Percentiles rank a stretch among this genome's conserved stretches.
phyloP scores from a whole-genome alignment of 2,888 invertebrate species.

The Myopa testacea region DNA sequence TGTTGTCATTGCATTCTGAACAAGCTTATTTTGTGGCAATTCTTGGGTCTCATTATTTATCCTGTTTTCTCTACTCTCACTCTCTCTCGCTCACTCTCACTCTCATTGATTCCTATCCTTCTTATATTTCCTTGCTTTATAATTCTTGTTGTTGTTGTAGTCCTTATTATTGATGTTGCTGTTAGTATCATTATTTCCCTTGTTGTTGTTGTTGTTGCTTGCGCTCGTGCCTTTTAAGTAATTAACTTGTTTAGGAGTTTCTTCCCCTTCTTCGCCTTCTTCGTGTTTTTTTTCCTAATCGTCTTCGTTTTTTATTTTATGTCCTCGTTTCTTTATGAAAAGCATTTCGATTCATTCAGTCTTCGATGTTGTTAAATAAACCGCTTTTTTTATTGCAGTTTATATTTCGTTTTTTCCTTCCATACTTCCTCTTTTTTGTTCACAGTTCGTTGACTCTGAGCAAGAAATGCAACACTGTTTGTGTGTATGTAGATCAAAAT shows the following conservation, averaged over 20 bases:
- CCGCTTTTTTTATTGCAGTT: background rate
- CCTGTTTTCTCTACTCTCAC: no score
- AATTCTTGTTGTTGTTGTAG: background rate
- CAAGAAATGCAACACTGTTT: background rate
- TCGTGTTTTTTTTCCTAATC: background rate
- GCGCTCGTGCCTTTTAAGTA: constrained; percentile 22
- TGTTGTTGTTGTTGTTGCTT: constrained; percentile 4
- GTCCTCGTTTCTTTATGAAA: background rate
- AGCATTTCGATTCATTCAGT: background rate
- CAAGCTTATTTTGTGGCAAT: no score
- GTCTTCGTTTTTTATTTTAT: constrained; percentile 11
- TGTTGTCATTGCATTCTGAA: no score
- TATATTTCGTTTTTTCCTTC: background rate
- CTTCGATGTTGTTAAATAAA: constrained; percentile 10
- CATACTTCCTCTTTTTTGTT: background rate
- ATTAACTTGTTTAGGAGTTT: constrained; percentile 21
- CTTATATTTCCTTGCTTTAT: background rate
- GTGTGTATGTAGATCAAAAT: background rate
- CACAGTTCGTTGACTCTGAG: constrained; percentile 22
- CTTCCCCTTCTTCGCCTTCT: background rate
- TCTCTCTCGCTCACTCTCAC: constrained; percentile 14
- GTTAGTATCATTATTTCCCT: background rate
- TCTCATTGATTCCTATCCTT: background rate
- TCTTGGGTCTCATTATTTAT: no score
- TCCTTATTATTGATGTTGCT: background rate